Conservation (phyloP, 2,888 invertebrate genomes). For the Pyrocoelia pectoralis region DNA sequence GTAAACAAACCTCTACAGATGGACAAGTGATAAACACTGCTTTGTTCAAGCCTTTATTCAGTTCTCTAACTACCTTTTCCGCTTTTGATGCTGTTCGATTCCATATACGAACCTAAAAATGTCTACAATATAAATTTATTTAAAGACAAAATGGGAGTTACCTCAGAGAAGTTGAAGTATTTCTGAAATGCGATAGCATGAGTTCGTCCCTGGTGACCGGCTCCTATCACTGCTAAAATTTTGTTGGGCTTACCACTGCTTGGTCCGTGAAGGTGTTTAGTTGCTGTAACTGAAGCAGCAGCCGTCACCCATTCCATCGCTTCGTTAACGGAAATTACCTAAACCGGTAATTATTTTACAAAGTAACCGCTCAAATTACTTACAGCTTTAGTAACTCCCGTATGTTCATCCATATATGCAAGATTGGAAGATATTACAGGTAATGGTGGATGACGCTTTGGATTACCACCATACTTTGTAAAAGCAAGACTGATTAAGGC, state of each 20-base stretch:
- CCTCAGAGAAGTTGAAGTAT: constrained; percentile 59
- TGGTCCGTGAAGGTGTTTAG: constrained; percentile 59
- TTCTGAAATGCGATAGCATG: constrained; percentile 63
- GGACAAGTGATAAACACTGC: constrained; percentile 22
- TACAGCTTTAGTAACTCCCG: constrained; percentile 60
- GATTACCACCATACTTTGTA: constrained; percentile 57
- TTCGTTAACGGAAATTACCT: constrained; percentile 62
- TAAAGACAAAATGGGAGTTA: constrained; percentile 34
- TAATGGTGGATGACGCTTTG: constrained; percentile 48
- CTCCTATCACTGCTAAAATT: constrained; percentile 62
- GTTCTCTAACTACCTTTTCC: constrained; percentile 49
- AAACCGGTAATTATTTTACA: constrained; percentile 16
- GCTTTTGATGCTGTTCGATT: constrained; percentile 61
- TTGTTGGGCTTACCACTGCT: constrained; percentile 39
- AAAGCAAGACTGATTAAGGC: constrained; percentile 62
- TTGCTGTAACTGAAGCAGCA: constrained; percentile 65
- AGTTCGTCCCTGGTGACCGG: constrained; percentile 63
- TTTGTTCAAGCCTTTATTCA: constrained; percentile 44
- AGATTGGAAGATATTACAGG: constrained; percentile 61
- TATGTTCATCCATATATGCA: constrained; percentile 57
- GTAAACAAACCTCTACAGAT: constrained; percentile 61
- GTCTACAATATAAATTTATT: background rate
- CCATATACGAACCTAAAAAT: constrained; percentile 63
- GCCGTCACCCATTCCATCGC: constrained; percentile 68
- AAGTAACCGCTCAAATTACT: constrained; percentile 17